These are phyloP conservation scores for Apoda limacodes DNA, from an alignment of 2,888 invertebrate genomes.

Conservation along the genomic window DNA sequence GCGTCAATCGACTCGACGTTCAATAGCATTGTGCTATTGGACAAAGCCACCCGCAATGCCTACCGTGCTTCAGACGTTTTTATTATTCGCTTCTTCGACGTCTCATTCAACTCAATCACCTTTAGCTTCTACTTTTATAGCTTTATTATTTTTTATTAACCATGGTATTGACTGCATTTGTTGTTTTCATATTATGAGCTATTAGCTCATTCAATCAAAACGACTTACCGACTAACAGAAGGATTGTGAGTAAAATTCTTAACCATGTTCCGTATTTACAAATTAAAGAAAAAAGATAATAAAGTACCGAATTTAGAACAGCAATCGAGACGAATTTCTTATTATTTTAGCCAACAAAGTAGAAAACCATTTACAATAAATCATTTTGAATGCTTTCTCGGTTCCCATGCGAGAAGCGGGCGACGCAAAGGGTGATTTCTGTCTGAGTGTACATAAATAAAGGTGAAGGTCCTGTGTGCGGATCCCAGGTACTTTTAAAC, in stretches of 20 bases:
- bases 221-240: constrained; percentile 37
- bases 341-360: constrained; percentile 71
- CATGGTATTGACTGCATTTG: constrained; percentile 26
- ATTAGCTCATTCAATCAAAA: constrained; percentile 31
- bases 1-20: constrained; percentile 48
- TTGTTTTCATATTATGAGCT: constrained; percentile 14
- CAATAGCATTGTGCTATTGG: constrained; percentile 41
- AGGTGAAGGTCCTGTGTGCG: constrained; percentile 58
- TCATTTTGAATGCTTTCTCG: constrained; percentile 68
- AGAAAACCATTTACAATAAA: constrained; percentile 71
- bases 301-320: constrained; percentile 64
- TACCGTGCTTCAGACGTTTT: constrained; percentile 57
- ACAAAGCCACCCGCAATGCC: constrained; percentile 63
- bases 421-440: constrained; percentile 69
- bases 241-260: constrained; percentile 50
- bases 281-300: constrained; percentile 41
- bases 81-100: constrained; percentile 50
- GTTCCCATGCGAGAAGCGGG: constrained; percentile 52
- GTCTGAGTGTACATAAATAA: constrained; percentile 67
- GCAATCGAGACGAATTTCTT: constrained; percentile 50
- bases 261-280: constrained; percentile 37
- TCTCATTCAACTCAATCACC: constrained; percentile 49
- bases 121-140: constrained; percentile 29
- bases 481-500: constrained; percentile 57
- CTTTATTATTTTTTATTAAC: too few relatives aligned